Evolutionary conservation across 1,140 invertebrate species (phyloP), one percentile per base, ranked within the genome.

Genomic region (Heliothis subflexa): DNA sequence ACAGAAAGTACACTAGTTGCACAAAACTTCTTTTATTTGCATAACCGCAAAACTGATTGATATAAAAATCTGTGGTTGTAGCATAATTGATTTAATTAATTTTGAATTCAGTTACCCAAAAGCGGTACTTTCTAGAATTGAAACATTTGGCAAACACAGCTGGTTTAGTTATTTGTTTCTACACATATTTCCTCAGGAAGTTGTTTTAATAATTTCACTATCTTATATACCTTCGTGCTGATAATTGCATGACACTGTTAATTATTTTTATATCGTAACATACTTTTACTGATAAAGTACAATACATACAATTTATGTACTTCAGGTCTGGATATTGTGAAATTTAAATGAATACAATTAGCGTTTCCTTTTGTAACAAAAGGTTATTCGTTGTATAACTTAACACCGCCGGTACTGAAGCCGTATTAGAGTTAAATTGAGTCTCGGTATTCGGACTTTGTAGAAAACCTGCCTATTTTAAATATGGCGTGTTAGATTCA

Each of bases 271-370:
- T 57, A 25, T 57, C 18, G 9, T 25, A 13, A 57, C 55, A 55
- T 21, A 25, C 55, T 57, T 64, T 18, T 45, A 47, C 61, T 13
- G 61, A 47, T 57, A 57, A 18, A 3, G 61, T 47, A 10, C 16
- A 3, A 40, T 18, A 45, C 28, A 64, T 16, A 64, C 61, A 64
- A 64, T 25, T 25, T 25, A 45, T 64, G 45, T 64, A 11, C n/a
- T 50, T 14, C 18, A 47, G 18, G 9, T 25, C 18, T 54, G 33
- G 3, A 52, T 16, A 16, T n/a, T 16, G n/a, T 45, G 40, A 66
- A 66, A 66, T 66, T 5, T 68, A 68, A 71, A 71, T 71, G 33
- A 71, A 54, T 71, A 71, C 68, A 71, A 71, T 71, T 71, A 71
- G 49, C n/a, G 49, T 52, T 52, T 70, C 66, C 66, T 52, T 50